Base-by-base conservation (phyloP, 1,140 invertebrate species). In the Galendromus occidentalis region DNA sequence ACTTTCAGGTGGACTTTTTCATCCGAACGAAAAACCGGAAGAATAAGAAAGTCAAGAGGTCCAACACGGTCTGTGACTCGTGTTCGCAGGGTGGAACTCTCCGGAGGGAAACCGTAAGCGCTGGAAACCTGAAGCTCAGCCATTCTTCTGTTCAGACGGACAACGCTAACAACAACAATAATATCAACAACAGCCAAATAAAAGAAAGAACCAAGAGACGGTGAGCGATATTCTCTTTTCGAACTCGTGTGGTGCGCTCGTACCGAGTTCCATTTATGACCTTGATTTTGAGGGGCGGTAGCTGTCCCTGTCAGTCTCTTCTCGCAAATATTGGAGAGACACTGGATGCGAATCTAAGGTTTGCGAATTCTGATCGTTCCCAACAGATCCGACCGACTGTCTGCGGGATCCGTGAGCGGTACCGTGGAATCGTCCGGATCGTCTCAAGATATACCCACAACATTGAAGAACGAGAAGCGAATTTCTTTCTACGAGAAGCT, bases 21-120 rank as follows among this genome's bases (percentile, higher is more conserved):
- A 72, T 70, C 9, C 69, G 68, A 42, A 44, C 66, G 18, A 70
- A 70, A 41, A 70, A 70, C 29, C 47, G 42, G n/a, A 71, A 70
- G 39, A 71, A 70, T 25, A 51, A 42, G 42, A 70, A 69, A 59
- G 65, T 44, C 4, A 69, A 71, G 64, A 55, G 71, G 47, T 64
- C 69, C 6, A 69, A 70, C 45, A 70, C 69, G 7, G 67, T 71
- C 17, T 69, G 68, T 17, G 70, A 59, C 33, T 59, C 51, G 25
- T 59, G 51, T 33, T 59, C 51, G 51, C 51, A 59, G 20, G 51
- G 51, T 17, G 51, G 51, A 17, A 59, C 51, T 9, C 25, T 59
- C 20, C 51, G 51, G 25, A 59, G 51, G 25, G 33, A 59, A 25
- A 25, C 14, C 51, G 51, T 33, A 17, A 59, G 14, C 22, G 51